phyloP scores from a whole-genome alignment of 2,888 invertebrate species.

The Volucella bombylans region DNA sequence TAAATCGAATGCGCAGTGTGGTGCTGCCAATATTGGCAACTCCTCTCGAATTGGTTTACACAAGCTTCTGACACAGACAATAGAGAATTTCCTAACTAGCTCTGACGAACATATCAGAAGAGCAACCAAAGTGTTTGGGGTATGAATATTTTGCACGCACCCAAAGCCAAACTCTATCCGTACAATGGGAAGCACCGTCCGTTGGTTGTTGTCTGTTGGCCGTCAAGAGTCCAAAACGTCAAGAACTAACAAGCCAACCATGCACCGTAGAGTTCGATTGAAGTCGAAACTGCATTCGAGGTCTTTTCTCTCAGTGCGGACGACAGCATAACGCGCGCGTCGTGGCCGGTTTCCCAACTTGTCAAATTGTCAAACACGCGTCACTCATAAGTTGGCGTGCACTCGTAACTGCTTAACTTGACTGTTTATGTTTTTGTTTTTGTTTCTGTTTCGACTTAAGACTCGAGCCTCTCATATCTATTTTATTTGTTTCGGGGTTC shows the following conservation, averaged over 20 bases:
- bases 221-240: slow-evolving; percentile 15
- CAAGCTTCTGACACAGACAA: slow-evolving; percentile 55
- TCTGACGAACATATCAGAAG: background rate
- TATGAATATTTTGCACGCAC: slow-evolving; percentile 4
- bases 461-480: slow-evolving; percentile 38
- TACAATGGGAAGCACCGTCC: slow-evolving; percentile 56
- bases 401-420: slow-evolving; percentile 24
- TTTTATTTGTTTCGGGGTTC: slow-evolving; percentile 24
- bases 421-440: background rate
- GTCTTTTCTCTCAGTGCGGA: slow-evolving; percentile 34
- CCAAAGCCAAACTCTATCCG: slow-evolving; percentile 9
- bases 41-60: slow-evolving; percentile 55
- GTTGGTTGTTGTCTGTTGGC: background rate
- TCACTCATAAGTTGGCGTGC: slow-evolving; percentile 40
- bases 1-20: slow-evolving; percentile 45
- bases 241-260: slow-evolving; percentile 56
- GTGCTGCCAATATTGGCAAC: slow-evolving; percentile 69
- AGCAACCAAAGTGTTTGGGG: no score
- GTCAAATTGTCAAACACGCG: slow-evolving; percentile 60
- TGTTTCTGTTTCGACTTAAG: background rate
- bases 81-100: slow-evolving; percentile 51
- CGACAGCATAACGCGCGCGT: slow-evolving; percentile 22
- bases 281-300: slow-evolving; percentile 24
- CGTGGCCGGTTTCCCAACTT: slow-evolving; percentile 65
- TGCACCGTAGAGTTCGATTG: background rate